These are phyloP conservation scores for Galerucella nymphaeae DNA, from an alignment of 2,888 invertebrate genomes.

Conservation along the genomic window DNA sequence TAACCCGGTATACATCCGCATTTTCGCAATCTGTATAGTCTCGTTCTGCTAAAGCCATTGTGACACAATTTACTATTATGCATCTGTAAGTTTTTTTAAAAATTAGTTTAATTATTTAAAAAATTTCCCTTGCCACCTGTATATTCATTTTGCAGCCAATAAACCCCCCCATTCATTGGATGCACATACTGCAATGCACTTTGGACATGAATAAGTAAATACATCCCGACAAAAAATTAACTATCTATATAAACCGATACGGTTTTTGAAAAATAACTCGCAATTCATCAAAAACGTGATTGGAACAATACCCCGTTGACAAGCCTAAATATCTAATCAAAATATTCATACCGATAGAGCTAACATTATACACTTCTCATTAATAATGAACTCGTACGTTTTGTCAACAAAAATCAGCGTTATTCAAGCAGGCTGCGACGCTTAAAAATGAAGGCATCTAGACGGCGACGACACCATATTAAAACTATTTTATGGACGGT, in stretches of 20 bases:
- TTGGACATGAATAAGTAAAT: too few species aligned
- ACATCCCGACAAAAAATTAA: not conserved
- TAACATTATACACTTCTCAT: slow-evolving; percentile 31
- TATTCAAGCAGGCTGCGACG: slow-evolving; percentile 4
- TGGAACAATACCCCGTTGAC: slow-evolving; percentile 28
- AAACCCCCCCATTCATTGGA: too few species aligned
- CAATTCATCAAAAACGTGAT: slow-evolving; percentile 11
- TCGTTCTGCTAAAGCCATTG: too few species aligned
- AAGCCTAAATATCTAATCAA: slow-evolving; percentile 25
- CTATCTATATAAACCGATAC: not conserved
- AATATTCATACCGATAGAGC: slow-evolving; percentile 29
- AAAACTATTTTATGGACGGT: not conserved
- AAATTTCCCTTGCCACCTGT: too few species aligned
- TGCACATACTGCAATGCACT: too few species aligned
- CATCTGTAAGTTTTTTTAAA: too few species aligned
- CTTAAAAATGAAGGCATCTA: not conserved
- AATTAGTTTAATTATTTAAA: too few species aligned
- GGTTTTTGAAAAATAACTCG: slow-evolving; percentile 1
- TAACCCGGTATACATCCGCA: too few species aligned
- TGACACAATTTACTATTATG: too few species aligned
- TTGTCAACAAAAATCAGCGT: slow-evolving; percentile 41
- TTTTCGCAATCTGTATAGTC: too few species aligned
- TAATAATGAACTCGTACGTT: slow-evolving; percentile 41
- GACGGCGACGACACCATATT: not conserved
- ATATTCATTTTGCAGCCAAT: too few species aligned